phyloP scores from a whole-genome alignment of 37 sponge, comb jelly and placozoan species.

The Geodia barretti region DNA sequence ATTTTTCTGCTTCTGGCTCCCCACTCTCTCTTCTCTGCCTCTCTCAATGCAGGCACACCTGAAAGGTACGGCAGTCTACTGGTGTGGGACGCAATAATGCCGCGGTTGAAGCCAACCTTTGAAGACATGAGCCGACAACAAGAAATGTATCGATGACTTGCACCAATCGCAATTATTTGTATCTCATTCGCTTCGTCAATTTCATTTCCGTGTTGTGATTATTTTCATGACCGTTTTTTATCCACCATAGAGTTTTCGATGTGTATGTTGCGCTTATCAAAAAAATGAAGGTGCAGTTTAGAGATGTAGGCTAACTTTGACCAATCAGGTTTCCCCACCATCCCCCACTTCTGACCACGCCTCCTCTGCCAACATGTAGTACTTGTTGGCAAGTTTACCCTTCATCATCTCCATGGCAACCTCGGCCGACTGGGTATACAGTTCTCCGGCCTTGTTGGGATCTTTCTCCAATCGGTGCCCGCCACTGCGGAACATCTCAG shows the following conservation, averaged over 20 bases:
- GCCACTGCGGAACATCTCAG: constrained; percentile 65
- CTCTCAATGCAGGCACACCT: constrained; percentile 20
- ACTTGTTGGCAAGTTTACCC: constrained; percentile 85
- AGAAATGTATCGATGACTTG: constrained; percentile 24
- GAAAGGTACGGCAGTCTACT: constrained; percentile 61
- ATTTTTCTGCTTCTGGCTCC: not conserved
- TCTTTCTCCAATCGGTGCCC: constrained; percentile 39
- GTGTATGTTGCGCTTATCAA: too few species aligned
- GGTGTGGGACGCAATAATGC: constrained; percentile 79
- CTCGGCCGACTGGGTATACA: constrained; percentile 84
- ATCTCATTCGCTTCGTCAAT: too few species aligned
- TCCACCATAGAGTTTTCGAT: too few species aligned
- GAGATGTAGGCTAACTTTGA: too few species aligned
- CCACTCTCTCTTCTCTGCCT: not conserved
- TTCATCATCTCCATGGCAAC: constrained; percentile 83
- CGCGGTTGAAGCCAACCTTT: constrained; percentile 33
- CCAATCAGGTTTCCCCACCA: too few species aligned
- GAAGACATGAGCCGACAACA: constrained; percentile 32
- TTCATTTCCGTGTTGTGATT: too few species aligned
- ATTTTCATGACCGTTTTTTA: too few species aligned
- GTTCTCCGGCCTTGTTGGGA: constrained; percentile 62
- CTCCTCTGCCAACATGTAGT: constrained; percentile 84
- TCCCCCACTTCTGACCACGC: constrained; percentile 62
- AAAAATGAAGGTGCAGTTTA: too few species aligned
- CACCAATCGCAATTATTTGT: too few species aligned